Evolutionary conservation across 1,140 invertebrate species (phyloP), one percentile per base, ranked within the genome.

Genomic region (Drosophila virilis): DNA sequence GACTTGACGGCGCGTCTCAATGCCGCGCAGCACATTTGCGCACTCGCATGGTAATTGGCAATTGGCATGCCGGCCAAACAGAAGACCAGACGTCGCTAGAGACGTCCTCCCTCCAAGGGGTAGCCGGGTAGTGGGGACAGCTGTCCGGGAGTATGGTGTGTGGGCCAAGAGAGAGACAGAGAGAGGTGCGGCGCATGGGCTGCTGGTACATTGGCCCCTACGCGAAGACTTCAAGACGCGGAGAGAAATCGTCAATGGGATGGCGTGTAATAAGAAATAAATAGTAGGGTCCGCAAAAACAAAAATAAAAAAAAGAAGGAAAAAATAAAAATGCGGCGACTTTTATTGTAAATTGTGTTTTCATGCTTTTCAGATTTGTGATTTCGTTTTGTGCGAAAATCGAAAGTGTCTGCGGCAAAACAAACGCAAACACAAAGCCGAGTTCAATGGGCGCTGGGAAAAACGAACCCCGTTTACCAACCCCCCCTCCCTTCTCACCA

Each of bases 171-270:
- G 8, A 2, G 6, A 2, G 1, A 8, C 28, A 9, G 51, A 45
- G 15, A 9, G 52, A 37, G 52, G 12, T 22, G 37, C n/a, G 45
- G 15, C 32, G 32, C 1, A 10, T 54, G 59, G n/a, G n/a, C 33
- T 35, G 32, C 37, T 42, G 40, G 80, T 84, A 80, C 80, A 77
- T 80, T 84, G 80, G 80, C 80, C 80, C 62, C 69, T 38, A 15
- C 28, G 2, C 46, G 22, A 10, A 67, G 42, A 32, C 17, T 7
- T 10, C 9, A 32, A 64, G 55, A 50, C 50, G 17, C 58, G 13
- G 54, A 81, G 83, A 82, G 83, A 86, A 86, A 86, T 86, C 83
- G 83, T 66, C 55, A 79, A 65, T 52, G 67, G 65, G 68, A 75
- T 75, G 67, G 60, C 52, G 76, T 74, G 71, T 74, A 68, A 62